These are phyloP conservation scores for Pharmacophagus antenor DNA, from an alignment of 2,888 invertebrate species.

Conservation along the genomic window DNA sequence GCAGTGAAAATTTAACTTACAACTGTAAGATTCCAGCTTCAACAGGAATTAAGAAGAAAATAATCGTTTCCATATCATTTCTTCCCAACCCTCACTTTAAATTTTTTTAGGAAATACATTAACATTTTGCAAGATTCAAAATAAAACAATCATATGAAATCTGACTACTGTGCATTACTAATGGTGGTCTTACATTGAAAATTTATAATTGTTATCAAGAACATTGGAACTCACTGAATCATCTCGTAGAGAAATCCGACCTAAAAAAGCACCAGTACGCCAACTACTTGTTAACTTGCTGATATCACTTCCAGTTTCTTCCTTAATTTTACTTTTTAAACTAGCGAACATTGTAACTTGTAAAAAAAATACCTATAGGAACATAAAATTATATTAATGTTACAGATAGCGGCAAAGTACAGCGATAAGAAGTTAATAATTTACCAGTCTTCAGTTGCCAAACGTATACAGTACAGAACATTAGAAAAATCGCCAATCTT, in stretches of 20 bases:
- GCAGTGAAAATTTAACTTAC: no score
- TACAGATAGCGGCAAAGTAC: conserved; percentile 41
- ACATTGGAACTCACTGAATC: conserved; percentile 58
- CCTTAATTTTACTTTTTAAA: conserved; percentile 93
- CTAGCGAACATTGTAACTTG: conserved; percentile 88
- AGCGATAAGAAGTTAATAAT: conserved; percentile 45
- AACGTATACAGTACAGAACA: neutral
- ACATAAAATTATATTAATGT: conserved; percentile 34
- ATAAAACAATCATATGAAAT: no score
- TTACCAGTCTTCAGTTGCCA: conserved; percentile 38
- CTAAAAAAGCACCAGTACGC: conserved; percentile 75
- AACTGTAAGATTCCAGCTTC: no score
- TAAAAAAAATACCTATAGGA: conserved; percentile 37
- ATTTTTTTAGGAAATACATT: no score
- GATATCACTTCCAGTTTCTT: conserved; percentile 92
- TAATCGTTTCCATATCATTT: no score
- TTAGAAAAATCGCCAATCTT: neutral
- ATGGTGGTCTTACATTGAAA: no score
- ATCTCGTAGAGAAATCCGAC: conserved; percentile 74
- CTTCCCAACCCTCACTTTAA: no score
- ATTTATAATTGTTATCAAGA: neutral
- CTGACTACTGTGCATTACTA: no score
- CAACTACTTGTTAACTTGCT: conserved; percentile 75
- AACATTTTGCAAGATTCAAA: no score
- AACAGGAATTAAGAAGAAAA: no score